Evolutionary conservation across 2,113 vertebrate species (phyloP).

Genomic region (Caretta caretta): DNA sequence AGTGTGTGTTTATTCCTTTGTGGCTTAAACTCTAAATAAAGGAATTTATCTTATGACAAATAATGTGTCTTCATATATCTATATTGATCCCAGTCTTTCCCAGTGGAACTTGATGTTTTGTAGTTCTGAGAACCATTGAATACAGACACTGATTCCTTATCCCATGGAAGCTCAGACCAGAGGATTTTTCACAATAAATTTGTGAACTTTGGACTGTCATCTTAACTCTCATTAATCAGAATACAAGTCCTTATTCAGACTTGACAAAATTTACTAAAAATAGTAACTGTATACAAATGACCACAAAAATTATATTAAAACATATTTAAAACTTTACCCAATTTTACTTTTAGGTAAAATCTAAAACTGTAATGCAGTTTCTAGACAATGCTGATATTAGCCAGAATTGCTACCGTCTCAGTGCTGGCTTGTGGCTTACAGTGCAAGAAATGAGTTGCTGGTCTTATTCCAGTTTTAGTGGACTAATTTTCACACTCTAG

Average conservation of each 20-base stretch:
- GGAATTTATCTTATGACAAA: neutral
- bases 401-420: neutral
- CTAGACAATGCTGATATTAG: neutral
- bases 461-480: neutral
- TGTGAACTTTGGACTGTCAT: neutral
- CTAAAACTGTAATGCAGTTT: neutral
- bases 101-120: neutral
- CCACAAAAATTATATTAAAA: neutral
- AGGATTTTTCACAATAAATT: neutral
- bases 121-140: neutral
- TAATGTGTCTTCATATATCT: accelerated
- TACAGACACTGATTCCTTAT: neutral
- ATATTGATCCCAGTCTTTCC: neutral
- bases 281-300: neutral
- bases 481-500: neutral
- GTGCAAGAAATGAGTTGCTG: neutral
- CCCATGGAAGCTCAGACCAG: neutral
- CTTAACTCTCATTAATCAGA: neutral
- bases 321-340: neutral
- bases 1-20: neutral
- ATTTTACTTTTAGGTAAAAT: neutral
- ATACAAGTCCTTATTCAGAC: neutral
- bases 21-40: neutral
- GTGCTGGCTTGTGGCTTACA: neutral
- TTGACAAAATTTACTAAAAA: neutral